Conservation (phyloP, 2,888 invertebrate species). For the Gnatocerus cornutus region DNA sequence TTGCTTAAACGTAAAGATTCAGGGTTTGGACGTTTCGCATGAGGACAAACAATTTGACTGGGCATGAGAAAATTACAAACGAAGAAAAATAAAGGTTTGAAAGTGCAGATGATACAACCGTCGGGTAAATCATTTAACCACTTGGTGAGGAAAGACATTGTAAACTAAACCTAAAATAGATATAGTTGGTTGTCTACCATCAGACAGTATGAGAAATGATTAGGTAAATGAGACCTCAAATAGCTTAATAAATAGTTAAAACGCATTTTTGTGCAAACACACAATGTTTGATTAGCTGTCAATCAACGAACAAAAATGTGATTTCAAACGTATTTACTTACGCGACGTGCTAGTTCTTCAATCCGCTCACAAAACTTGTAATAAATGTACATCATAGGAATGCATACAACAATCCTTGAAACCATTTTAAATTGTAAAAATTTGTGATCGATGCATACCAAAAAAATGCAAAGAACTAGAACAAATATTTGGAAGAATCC, state of each 20-base stretch:
- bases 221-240: too few species aligned
- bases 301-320: too few species aligned
- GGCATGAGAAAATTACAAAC: neutral
- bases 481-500: slow-evolving; percentile 23
- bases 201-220: too few species aligned
- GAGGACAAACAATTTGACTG: neutral
- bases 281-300: too few species aligned
- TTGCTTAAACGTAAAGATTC: neutral
- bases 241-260: too few species aligned
- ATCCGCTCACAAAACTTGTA: neutral
- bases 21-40: neutral
- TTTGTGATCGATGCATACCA: neutral
- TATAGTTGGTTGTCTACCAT: too few species aligned
- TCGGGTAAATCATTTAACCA: neutral
- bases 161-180: too few species aligned
- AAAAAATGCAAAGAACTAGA: slow-evolving; percentile 19
- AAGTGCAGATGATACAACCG: slow-evolving; percentile 7
- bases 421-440: too few species aligned
- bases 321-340: neutral
- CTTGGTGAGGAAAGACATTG: too few species aligned
- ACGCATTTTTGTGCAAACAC: too few species aligned
- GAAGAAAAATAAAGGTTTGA: slow-evolving; percentile 6
- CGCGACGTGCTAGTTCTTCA: neutral
- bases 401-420: too few species aligned
- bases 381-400: neutral